A percentile compares a stretch with the other conserved stretches of the same genome.
These are phyloP conservation scores for Helarctos malayanus DNA, from an alignment of 2,797 vertebrate species.

Conservation along the genomic window DNA sequence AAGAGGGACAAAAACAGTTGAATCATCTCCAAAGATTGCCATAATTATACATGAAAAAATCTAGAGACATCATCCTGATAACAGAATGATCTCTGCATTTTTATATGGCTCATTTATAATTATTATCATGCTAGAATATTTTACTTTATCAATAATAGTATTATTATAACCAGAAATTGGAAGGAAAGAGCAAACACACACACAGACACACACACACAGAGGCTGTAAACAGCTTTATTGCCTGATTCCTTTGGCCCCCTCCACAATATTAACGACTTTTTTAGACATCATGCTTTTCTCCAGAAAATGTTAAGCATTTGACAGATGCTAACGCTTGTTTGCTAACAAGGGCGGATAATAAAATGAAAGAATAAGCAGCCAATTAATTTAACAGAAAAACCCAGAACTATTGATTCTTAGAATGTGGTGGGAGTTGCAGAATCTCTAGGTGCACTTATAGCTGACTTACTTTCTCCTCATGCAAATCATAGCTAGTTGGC, in stretches of 20 bases:
- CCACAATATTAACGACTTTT: constrained; percentile 14
- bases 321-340: constrained; percentile 13
- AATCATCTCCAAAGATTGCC: not conserved
- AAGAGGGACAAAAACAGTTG: not conserved
- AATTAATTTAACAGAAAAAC: constrained; percentile 40
- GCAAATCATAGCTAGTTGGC: not conserved
- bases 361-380: constrained; percentile 21
- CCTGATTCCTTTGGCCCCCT: not conserved
- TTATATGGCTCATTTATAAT: constrained; percentile 33
- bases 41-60: not conserved
- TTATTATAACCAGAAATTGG: constrained; percentile 25
- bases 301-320: not conserved
- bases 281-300: not conserved
- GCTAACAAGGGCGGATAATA: constrained; percentile 9
- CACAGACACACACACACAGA: not conserved
- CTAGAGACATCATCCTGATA: not conserved
- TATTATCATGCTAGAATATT: not conserved
- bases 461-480: not conserved
- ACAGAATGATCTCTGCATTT: not conserved
- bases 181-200: not conserved
- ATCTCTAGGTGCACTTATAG: rapidly evolving
- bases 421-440: not conserved
- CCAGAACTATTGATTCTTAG: not conserved
- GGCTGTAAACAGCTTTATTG: not conserved
- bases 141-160: not conserved